Base-by-base conservation (phyloP, 2,888 invertebrate species). In the Doris montereyensis region DNA sequence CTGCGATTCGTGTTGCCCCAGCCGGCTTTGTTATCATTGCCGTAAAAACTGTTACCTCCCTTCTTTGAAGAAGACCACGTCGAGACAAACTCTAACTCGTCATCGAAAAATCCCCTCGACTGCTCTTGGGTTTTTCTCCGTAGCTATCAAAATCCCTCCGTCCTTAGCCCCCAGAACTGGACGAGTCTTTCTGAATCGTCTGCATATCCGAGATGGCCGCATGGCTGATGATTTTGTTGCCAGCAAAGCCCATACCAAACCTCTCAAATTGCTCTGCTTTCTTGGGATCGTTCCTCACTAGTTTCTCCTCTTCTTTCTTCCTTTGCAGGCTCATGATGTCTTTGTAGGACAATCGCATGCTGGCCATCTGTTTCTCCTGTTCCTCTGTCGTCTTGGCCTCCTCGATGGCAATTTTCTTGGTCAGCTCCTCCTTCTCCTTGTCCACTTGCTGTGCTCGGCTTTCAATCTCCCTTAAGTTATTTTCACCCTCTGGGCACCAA, bases 401-500 rank as follows among this genome's bases (percentile, higher is more conserved):
- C 75, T 87, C 83, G 8, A 83, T 70, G 1, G 86, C 86, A 68
- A 82, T 74, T 32, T 83, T 84, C 58, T 87, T 87, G 17, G 86
- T 87, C 77, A 87, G 74, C 85, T 91, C 87, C 81, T 91, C 91
- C 90, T 94, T 94, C 71, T 95, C 93, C 90, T 96, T 95, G 92
- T 97, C 96, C 1, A 95, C 95, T 91, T 96, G 93, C 87, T 95
- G 95, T 4, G 97, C 98, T 88, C 96, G 95, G 83, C 95, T 94
- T 92, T 99, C 98, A 81, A 99, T 94, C 89, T 97, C 98, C 24
- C 96, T 96, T 91, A 99, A 99, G 92, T 98, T 97, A 97, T 94
- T 87, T 95, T 95, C 32, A 99, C 97, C 91, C 96, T 96, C 74
- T 97, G 97, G 21, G 99, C 99, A 73, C 99, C 99, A 77, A 99